Percentiles rank a stretch among this genome's conserved stretches.
These are phyloP conservation scores for Podocnemis expansa DNA, from an alignment of 2,113 vertebrate species.

Conservation along the genomic window DNA sequence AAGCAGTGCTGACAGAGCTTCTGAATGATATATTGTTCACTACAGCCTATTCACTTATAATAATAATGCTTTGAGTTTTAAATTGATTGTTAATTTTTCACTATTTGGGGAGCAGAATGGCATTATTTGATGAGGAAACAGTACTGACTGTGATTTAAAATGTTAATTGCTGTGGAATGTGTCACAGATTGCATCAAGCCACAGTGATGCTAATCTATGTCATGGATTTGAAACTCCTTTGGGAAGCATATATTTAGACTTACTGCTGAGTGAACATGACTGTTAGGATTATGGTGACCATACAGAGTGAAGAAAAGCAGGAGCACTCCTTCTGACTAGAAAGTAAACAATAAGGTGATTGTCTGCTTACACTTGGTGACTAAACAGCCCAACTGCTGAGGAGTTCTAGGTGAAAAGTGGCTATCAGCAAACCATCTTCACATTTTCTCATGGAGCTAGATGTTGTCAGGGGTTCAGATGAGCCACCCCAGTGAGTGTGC, in stretches of 20 bases:
- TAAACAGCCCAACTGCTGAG: conserved; percentile 81
- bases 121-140: no score
- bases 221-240: conserved; percentile 74
- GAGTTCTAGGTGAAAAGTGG: conserved; percentile 77
- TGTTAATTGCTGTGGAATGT: conserved; percentile 72
- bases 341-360: conserved; percentile 86
- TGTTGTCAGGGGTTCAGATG: conserved; percentile 80
- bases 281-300: conserved; percentile 76
- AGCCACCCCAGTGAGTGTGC: conserved; percentile 80
- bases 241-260: conserved; percentile 77
- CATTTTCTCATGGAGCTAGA: conserved; percentile 79
- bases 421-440: conserved; percentile 79
- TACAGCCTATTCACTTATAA: conserved; percentile 36
- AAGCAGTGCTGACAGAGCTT: conserved; percentile 62
- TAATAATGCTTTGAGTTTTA: conserved; percentile 25
- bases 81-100: conserved; percentile 71
- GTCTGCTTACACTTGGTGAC: conserved; percentile 76
- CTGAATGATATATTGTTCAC: conserved; percentile 62
- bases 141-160: conserved; percentile 69
- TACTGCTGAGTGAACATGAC: conserved; percentile 79
- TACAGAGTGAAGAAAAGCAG: conserved; percentile 81
- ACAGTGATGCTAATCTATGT: conserved; percentile 76
- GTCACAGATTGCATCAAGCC: conserved; percentile 67
- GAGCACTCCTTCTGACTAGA: conserved; percentile 81
- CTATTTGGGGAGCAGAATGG: conserved; percentile 40